Evolutionary conservation across 2,113 vertebrate genomes (phyloP).

Genomic region (Larimichthys crocea): DNA sequence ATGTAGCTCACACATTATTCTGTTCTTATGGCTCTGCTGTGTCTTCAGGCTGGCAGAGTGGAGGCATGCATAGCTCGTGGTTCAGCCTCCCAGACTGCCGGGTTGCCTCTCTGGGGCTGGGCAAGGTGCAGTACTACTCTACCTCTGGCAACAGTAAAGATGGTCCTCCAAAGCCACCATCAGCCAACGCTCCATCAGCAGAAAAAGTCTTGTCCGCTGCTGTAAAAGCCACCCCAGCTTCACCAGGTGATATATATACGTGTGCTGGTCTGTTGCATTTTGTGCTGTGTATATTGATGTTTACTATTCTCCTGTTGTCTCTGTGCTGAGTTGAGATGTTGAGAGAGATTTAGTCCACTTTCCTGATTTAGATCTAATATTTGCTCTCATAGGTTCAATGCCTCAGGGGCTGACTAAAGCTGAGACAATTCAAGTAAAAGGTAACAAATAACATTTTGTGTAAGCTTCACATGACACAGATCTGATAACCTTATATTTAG

Average conservation of each 20-base stretch:
- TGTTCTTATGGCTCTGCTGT: no score
- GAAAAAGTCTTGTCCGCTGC: conserved; percentile 58
- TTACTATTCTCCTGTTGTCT: background rate
- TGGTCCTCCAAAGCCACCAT: conserved; percentile 65
- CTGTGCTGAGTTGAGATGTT: background rate
- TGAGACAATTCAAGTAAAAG: conserved; percentile 87
- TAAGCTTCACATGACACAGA: background rate
- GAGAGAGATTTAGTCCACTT: background rate
- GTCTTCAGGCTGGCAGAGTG: conserved; percentile 85
- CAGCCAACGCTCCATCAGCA: conserved; percentile 37
- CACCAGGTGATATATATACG: conserved; percentile 59
- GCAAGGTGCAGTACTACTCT: conserved; percentile 88
- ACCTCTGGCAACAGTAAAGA: conserved; percentile 82
- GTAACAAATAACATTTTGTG: conserved; percentile 57
- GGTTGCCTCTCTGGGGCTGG: conserved; percentile 77
- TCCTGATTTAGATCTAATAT: background rate
- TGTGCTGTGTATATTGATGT: background rate
- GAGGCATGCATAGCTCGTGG: conserved; percentile 80
- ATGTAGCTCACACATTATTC: background rate
- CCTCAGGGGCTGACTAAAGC: conserved; percentile 63
- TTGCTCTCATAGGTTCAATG: conserved; percentile 38
- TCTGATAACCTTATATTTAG: background rate
- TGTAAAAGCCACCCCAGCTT: conserved; percentile 19
- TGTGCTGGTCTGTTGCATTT: background rate
- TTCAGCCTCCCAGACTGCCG: conserved; percentile 78